phyloP scores from a whole-genome alignment of 2,797 vertebrate species.

The Lithobates sylvaticus region DNA sequence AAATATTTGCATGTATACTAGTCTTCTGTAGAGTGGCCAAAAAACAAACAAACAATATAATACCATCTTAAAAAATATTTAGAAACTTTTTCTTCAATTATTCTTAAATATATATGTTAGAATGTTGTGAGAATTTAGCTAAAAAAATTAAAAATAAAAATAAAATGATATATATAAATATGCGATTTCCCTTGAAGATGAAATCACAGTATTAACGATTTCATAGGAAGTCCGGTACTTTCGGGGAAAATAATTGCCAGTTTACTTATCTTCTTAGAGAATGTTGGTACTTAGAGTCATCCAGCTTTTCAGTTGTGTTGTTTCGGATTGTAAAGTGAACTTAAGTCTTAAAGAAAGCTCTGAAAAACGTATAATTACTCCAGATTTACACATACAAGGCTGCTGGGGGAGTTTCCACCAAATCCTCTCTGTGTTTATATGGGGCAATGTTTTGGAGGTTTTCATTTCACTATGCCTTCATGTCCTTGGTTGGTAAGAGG shows the following conservation, averaged over 20 bases:
- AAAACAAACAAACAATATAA: too few species aligned
- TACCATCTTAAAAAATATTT: too few species aligned
- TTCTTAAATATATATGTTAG: too few species aligned
- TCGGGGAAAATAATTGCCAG: constrained; percentile 4
- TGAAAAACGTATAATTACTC: constrained; percentile 46
- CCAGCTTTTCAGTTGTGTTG: constrained; percentile 3
- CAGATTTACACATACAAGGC: constrained; percentile 39
- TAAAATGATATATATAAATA: too few species aligned
- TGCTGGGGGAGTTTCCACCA: neutral
- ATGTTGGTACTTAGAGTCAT: constrained; percentile 19
- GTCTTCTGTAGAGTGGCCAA: too few species aligned
- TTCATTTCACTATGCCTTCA: constrained; percentile 41
- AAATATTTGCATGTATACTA: too few species aligned
- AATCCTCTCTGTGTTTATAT: constrained; percentile 32
- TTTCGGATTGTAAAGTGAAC: constrained; percentile 32
- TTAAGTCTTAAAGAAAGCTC: neutral
- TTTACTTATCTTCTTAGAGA: constrained; percentile 38
- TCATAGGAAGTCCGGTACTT: constrained; percentile 9
- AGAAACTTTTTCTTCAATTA: too few species aligned
- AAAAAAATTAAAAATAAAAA: too few species aligned
- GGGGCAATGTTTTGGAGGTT: constrained; percentile 48
- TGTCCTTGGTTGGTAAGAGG: constrained; percentile 53
- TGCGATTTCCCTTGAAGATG: too few species aligned
- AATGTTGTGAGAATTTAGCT: too few species aligned
- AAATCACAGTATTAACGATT: neutral